These are phyloP conservation scores for Chrysemys picta DNA, from an alignment of 2,113 vertebrate species.

Conservation along the genomic window DNA sequence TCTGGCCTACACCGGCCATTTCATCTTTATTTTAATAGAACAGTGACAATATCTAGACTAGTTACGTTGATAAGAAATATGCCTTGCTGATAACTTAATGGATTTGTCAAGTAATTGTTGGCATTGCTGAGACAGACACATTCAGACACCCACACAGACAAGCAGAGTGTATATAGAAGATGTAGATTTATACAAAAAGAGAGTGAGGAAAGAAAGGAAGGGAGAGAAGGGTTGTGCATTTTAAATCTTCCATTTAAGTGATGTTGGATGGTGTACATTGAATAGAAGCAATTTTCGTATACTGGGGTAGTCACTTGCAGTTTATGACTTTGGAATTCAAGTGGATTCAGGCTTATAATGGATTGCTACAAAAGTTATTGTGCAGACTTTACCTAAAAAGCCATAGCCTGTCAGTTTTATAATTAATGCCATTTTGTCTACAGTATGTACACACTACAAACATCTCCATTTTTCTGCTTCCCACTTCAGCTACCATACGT, in stretches of 20 bases:
- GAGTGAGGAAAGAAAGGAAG: background rate
- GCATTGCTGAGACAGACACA: background rate
- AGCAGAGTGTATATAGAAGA: background rate
- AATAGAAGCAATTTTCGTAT: background rate
- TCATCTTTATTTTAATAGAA: constrained; percentile 1
- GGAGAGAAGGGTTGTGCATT: background rate
- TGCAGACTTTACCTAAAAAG: fast-evolving
- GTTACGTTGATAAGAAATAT: background rate
- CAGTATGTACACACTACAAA: background rate
- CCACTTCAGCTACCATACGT: background rate
- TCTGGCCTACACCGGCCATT: background rate
- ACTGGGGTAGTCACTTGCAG: background rate
- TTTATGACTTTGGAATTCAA: background rate
- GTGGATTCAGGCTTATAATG: background rate
- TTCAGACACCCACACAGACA: background rate
- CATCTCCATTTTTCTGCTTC: background rate
- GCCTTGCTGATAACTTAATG: background rate
- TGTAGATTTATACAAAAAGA: background rate
- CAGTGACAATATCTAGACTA: background rate
- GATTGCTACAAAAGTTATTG: background rate
- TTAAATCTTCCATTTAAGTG: background rate
- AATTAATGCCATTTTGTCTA: background rate
- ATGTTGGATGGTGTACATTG: fast-evolving
- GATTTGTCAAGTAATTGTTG: background rate
- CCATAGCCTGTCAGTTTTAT: background rate